phyloP scores from a whole-genome alignment of 2,113 vertebrate genomes.

The Cheilinus undulatus region DNA sequence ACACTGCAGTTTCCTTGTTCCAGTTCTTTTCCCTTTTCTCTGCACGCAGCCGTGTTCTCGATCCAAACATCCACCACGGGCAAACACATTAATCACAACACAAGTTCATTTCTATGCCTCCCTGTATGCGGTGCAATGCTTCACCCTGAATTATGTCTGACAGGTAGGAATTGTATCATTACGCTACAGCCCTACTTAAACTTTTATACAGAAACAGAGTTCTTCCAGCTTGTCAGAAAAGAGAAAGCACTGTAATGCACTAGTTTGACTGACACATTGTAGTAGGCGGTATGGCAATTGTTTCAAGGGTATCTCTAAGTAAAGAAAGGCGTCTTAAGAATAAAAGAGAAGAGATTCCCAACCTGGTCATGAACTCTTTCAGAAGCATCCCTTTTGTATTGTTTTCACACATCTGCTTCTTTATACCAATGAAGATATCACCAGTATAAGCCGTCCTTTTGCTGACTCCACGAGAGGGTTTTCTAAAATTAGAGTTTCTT shows the following conservation, averaged over 20 bases:
- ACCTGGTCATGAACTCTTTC: constrained; percentile 1
- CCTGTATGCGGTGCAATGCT: constrained; percentile 32
- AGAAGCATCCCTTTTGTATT: background rate
- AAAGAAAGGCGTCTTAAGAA: constrained; percentile 22
- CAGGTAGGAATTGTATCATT: constrained; percentile 32
- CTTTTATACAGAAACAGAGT: constrained; percentile 18
- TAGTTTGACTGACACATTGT: constrained; percentile 24
- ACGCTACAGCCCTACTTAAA: constrained; percentile 15
- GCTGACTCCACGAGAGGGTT: constrained; percentile 36
- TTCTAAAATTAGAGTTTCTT: constrained; percentile 67
- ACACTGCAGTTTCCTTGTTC: background rate
- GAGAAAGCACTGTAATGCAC: background rate
- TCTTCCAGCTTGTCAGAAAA: constrained; percentile 4
- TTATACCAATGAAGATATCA: constrained; percentile 39
- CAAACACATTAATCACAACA: constrained; percentile 55
- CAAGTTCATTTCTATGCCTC: constrained; percentile 27
- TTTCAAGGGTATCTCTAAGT: background rate
- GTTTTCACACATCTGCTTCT: constrained; percentile 1
- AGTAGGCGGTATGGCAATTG: constrained; percentile 1
- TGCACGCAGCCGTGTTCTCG: constrained; percentile 4
- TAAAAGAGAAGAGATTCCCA: background rate
- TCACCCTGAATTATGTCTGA: constrained; percentile 52
- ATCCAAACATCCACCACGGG: constrained; percentile 48
- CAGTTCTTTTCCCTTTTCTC: constrained; percentile 27
- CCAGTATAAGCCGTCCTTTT: constrained; percentile 25